Conservation (phyloP, 2,113 vertebrate genomes). For the Osmerus mordax region DNA sequence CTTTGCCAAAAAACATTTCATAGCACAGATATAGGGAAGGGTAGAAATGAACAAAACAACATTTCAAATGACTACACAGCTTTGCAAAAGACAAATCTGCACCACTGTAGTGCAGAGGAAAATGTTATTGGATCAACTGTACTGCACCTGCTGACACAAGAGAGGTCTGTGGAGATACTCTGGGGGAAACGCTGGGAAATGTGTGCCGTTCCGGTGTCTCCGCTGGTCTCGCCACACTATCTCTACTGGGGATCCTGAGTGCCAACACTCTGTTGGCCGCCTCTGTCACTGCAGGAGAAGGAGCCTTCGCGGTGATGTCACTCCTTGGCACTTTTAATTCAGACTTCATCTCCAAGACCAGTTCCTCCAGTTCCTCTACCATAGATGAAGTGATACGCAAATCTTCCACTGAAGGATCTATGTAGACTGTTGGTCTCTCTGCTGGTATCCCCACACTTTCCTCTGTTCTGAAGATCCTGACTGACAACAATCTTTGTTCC, state of each 20-base stretch:
- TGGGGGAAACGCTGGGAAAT: neutral
- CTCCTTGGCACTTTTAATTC: too few species aligned
- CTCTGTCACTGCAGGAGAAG: neutral
- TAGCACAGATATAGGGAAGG: too few species aligned
- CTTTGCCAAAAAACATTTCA: too few species aligned
- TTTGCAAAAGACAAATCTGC: too few species aligned
- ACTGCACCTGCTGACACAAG: neutral
- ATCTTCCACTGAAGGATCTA: neutral
- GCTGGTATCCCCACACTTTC: neutral
- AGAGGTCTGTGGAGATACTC: neutral
- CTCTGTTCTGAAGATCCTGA: neutral
- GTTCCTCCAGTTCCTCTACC: neutral
- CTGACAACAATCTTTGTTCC: neutral
- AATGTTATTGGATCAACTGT: too few species aligned
- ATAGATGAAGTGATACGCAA: neutral
- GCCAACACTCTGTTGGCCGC: neutral
- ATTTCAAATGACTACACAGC: too few species aligned
- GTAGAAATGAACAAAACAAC: too few species aligned
- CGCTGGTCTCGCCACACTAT: neutral
- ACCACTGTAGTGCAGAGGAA: too few species aligned
- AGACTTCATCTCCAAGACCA: too few species aligned
- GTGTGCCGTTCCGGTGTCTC: neutral
- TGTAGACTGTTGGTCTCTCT: neutral
- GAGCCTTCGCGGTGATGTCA: neutral
- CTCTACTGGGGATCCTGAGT: neutral